Evolutionary conservation across 92 coral and sea anemone genomes (phyloP), one percentile per base, ranked within the genome.

Genomic region (Muricea muricata): DNA sequence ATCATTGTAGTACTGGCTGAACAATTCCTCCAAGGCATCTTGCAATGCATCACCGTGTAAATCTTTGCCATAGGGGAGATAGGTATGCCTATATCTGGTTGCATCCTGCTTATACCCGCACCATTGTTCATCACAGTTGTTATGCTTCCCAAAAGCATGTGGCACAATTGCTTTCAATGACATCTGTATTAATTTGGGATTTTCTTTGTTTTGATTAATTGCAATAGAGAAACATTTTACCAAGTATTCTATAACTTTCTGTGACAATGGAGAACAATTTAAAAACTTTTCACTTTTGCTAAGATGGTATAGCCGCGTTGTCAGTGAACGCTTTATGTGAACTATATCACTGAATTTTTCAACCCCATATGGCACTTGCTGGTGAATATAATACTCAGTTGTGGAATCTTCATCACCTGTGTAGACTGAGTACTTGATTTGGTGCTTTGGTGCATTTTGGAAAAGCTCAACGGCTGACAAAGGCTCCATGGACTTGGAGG

Each of bases 401-500:
- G 79, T 73, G 20, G 79, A 75, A 46, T 75, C 81, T 8, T 58
- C 67, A 58, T 58, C 67, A 35, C 81, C 81, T 45, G 87, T 85
- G 73, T 84, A 88, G 0, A 41, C 33, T 9, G 93, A 91, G 34
- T 78, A 79, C 33, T 84, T 91, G 17, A 84, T 83, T 40, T 56
- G 41, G 7, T 69, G 82, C 3, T 84, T 28, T 32, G 88, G 75
- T 14, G 84, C 83, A 9, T 74, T 80, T 1, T 71, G 73, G 54
- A 79, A 87, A 9, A 84, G 61, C 34, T 91, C 71, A 60, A 83
- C 87, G 56, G 91, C 91, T 54, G 82, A 28, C 8, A 68, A 46
- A 13, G 88, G 86, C 57, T 90, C 93, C 91, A 90, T 87, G 6
- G 87, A 65, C 76, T 91, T 85, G 7, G 94, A 91, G 2, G 94